A percentile compares a stretch with the other conserved stretches of the same genome.
Conservation (phyloP, 2,888 invertebrate species). For the Pasiphila rectangulata region DNA sequence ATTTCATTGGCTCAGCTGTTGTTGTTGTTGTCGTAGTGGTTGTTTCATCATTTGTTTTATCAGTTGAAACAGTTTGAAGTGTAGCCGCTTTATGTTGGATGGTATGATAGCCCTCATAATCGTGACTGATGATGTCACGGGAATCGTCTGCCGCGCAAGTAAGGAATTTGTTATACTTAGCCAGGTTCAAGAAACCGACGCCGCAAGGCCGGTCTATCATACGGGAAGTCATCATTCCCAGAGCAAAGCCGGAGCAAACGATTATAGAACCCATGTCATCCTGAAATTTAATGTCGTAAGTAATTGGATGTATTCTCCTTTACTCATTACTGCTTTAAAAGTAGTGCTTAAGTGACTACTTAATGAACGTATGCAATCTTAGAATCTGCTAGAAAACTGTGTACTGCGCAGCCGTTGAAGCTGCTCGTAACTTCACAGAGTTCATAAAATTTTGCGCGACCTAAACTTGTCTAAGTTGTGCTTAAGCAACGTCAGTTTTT, state of each 20-base stretch:
- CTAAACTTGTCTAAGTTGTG: too few relatives aligned
- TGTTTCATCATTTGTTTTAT: not conserved
- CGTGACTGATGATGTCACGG: constrained; percentile 57
- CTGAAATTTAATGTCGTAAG: constrained; percentile 37
- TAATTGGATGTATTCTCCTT: too few relatives aligned
- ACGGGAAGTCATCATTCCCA: constrained; percentile 66
- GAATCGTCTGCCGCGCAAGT: constrained; percentile 70
- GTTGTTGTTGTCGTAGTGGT: too few relatives aligned
- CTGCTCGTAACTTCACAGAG: too few relatives aligned
- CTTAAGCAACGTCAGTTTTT: too few relatives aligned
- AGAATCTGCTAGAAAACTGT: too few relatives aligned
- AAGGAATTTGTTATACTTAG: constrained; percentile 57
- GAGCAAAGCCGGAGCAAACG: constrained; percentile 57
- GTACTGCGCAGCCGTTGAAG: too few relatives aligned
- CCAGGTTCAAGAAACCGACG: constrained; percentile 60
- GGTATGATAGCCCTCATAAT: constrained; percentile 38
- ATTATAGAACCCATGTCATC: constrained; percentile 65
- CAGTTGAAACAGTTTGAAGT: not conserved
- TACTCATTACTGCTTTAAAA: too few relatives aligned
- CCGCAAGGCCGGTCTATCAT: constrained; percentile 69
- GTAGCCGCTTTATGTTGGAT: constrained; percentile 22
- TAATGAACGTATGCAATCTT: too few relatives aligned
- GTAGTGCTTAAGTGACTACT: too few relatives aligned
- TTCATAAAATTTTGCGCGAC: too few relatives aligned
- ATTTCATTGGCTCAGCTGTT: too few relatives aligned